Evolutionary conservation across 2,797 vertebrate species (phyloP), one percentile per base, ranked within the genome.

Genomic region (Simalia tracyae): DNA sequence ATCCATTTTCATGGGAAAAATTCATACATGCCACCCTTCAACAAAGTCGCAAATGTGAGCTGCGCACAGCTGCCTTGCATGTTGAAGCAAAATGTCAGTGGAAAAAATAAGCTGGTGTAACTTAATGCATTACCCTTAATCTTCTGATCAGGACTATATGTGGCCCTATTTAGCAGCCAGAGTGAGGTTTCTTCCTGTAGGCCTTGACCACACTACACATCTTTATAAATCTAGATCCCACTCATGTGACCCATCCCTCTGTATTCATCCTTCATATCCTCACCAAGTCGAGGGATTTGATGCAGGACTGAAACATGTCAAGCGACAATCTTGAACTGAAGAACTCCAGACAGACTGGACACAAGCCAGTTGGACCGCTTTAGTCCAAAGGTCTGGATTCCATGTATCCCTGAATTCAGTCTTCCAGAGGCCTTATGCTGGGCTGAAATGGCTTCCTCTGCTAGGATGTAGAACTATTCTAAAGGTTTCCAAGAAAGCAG

Each of bases 401-500:
- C 26, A 1, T 17, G 31, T 59, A 24, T 76, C 93, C 86, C 60
- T n/a, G 91, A 76, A 93, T n/a, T 68, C 42, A 91, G 64, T 88
- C 57, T 91, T 91, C 61, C 60, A 63, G 90, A 72, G 42, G 90
- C 31, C 93, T 86, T 42, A 85, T 94, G 64, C 59, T 91, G 81
- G 17, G 86, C 14, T 92, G 90, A 89, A 84, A 90, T 95, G 92
- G 91, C 86, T 72, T 90, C 94, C 54, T 72, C 94, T 7, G 56
- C 60, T 17, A 60, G 66, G 54, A 61, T 1, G 22, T 93, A 93
- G 94, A 84, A 59, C 88, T 91, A 90, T 60, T 26, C 54, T 96
- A 57, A 81, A 81, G 42, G 4, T 81, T 46, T 46, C 4, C 42
- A 46, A 46, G 42, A 81, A 81, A 46, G 42, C 24, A 81, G 22